Base-by-base conservation (phyloP, 2,888 invertebrate genomes). In the Isoperla grammatica region DNA sequence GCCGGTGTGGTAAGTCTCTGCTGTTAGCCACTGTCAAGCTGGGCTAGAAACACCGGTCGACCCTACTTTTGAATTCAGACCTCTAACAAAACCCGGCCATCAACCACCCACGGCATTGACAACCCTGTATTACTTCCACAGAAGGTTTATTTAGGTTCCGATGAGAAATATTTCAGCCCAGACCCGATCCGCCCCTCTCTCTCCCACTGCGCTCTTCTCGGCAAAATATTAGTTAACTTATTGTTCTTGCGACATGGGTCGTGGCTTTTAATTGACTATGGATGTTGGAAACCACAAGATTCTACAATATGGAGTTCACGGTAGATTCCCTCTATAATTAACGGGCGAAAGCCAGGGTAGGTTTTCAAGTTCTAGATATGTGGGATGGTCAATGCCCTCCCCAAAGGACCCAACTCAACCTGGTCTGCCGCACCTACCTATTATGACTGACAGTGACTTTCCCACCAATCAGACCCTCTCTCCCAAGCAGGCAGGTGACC, bases 251-350 rank as follows among this genome's bases (percentile, higher is more conserved):
- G 29, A 23, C 49, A 35, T n/a, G 49, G 49, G 49, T 29, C 29
- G 29, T 29, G 13, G 15, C 22, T 35, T 50, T 23, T n/a, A 29
- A 50, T 23, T 23, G 49, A 29, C 20, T 37, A 3, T 29, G 53
- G 20, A 39, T 53, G 53, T 15, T 53, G 19, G 11, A 53, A 53
- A 53, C 53, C 53, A 37, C 53, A 53, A 39, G 53, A 53, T 39
- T 13, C 22, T 15, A 50, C 23, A 50, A 50, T 19, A 49, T 29
- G 23, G 20, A 35, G 49, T 50, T 50, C 23, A 48, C 48, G 13
- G 22, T 48, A 22, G 48, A 22, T 48, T 48, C 48, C 23, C 49
- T 50, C 49, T 23, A 50, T 50, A 29, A 50, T 50, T 50, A 50
- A 35, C 22, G 49, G n/a, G 8, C 46, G 20, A 46, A 19, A 46